Percentiles rank a stretch among this genome's conserved stretches.
Evolutionary conservation across 2,888 invertebrate species (phyloP).

Genomic region (Alviniconcha strummeri): DNA sequence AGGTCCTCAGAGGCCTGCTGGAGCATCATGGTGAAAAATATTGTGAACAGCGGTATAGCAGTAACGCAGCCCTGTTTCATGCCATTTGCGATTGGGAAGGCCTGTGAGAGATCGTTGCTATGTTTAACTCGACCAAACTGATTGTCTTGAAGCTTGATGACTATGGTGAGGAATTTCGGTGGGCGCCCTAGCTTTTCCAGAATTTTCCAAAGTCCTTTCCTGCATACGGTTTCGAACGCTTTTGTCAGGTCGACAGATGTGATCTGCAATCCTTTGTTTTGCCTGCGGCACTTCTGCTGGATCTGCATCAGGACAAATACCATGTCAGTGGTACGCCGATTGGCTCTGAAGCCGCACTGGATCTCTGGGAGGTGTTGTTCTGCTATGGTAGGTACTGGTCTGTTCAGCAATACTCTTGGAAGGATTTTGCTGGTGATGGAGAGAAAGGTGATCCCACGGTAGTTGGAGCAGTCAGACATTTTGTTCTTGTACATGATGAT

Average conservation of each 20-base stretch:
- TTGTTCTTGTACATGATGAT: slow-evolving; percentile 2
- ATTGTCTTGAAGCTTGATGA: neutral
- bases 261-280: neutral
- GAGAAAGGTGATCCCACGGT: neutral
- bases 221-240: slow-evolving; percentile 4
- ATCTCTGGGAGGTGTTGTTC: neutral
- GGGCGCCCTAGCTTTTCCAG: neutral
- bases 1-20: neutral
- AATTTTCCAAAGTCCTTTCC: neutral
- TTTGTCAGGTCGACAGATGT: neutral
- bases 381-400: neutral
- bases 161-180: neutral
- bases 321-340: neutral
- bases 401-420: slow-evolving; percentile 5
- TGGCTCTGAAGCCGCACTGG: slow-evolving; percentile 17
- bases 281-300: neutral
- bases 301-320: neutral
- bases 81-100: neutral
- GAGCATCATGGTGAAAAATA: slow-evolving; percentile 12
- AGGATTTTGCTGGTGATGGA: slow-evolving; percentile 4
- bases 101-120: neutral
- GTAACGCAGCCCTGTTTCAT: neutral
- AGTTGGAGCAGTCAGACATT: neutral
- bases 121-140: neutral
- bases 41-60: slow-evolving; percentile 5